Conservation (phyloP, 2,797 vertebrate species). For the Esox lucius region DNA sequence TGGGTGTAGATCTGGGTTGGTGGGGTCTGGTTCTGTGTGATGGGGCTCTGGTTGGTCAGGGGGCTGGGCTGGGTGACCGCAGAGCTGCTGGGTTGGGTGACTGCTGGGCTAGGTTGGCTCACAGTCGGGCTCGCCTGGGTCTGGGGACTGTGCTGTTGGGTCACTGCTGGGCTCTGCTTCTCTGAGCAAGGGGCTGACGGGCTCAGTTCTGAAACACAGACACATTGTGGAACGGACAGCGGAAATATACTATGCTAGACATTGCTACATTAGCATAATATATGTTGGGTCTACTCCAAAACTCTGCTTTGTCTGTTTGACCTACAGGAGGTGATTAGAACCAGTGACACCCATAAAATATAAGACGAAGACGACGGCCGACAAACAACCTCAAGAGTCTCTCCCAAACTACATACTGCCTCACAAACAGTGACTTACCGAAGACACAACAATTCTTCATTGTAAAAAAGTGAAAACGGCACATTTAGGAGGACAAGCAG, state of each 20-base stretch:
- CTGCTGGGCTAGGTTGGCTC: conserved; percentile 61
- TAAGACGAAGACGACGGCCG: background rate
- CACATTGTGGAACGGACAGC: background rate
- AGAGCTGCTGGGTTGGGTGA: conserved; percentile 40
- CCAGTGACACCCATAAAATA: background rate
- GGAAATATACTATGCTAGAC: background rate
- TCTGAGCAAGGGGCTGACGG: conserved; percentile 90
- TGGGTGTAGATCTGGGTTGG: conserved; percentile 88
- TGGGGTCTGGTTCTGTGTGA: conserved; percentile 75
- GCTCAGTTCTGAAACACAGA: conserved; percentile 81
- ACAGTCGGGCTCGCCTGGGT: conserved; percentile 75
- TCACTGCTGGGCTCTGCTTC: conserved; percentile 93
- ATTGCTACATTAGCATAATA: background rate
- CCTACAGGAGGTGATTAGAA: background rate
- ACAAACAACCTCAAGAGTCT: background rate
- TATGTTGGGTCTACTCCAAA: background rate
- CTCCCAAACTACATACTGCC: conserved; percentile 6
- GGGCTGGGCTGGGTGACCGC: conserved; percentile 51
- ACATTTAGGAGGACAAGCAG: background rate
- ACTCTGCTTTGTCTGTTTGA: background rate
- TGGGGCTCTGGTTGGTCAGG: conserved; percentile 81
- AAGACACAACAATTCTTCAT: background rate
- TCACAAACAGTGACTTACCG: background rate
- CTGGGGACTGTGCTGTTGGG: conserved; percentile 87
- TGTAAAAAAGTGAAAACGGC: background rate